phyloP scores from a whole-genome alignment of 2,113 vertebrate genomes.

The Anhinga anhinga region DNA sequence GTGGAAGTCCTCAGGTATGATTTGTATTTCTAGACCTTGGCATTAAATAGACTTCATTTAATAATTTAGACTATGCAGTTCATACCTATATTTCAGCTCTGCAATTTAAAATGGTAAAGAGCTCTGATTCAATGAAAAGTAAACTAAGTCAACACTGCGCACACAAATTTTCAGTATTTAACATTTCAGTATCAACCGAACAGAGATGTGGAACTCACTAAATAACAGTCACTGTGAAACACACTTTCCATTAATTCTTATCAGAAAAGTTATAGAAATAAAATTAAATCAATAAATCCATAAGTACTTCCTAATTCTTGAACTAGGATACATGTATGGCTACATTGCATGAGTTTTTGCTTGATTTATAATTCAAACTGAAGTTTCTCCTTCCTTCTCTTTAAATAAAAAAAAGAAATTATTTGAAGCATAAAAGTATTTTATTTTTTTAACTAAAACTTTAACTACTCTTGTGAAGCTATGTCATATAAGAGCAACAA shows the following conservation, averaged over 20 bases:
- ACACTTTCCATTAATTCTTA: background rate
- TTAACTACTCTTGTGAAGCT: background rate
- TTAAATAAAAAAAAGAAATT: background rate
- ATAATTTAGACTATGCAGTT: background rate
- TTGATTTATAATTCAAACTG: background rate
- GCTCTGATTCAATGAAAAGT: background rate
- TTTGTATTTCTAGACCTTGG: background rate
- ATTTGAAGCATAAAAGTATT: background rate
- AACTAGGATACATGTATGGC: background rate
- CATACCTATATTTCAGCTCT: background rate
- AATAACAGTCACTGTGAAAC: background rate
- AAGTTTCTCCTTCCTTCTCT: background rate
- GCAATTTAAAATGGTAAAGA: background rate
- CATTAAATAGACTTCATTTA: background rate
- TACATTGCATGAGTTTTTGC: background rate
- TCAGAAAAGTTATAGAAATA: background rate
- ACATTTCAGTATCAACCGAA: background rate
- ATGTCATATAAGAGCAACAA: background rate
- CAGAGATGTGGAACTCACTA: rapidly evolving
- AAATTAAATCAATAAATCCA: background rate
- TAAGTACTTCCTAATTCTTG: background rate
- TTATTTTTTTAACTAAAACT: background rate
- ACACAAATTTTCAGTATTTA: background rate
- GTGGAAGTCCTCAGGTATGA: background rate
- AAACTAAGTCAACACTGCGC: background rate